Evolutionary conservation across 2,797 vertebrate genomes (phyloP), one percentile per base, ranked within the genome.

Genomic region (Peromyscus aztecus): DNA sequence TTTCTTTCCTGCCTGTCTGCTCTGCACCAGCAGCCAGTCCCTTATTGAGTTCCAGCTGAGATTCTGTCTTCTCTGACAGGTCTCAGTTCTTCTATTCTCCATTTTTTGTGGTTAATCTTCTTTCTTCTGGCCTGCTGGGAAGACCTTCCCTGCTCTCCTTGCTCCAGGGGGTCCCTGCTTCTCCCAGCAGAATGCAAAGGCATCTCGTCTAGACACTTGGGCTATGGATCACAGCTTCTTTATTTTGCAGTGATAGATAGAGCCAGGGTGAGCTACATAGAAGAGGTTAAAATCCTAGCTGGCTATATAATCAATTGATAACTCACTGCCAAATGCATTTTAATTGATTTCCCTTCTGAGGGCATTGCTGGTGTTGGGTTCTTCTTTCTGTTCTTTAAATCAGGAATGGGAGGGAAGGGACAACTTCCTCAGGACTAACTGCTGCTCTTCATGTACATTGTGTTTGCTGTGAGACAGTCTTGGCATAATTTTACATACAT

Each of bases 31-130:
- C 16, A 8, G n/a, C 12, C 40, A 67, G 61, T 34, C 43, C 61
- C 40, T 11, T 85, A 21, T 29, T 67, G 82, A 23, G 61, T 29
- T 27, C 59, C 31, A 10, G 4, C 2, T 49, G 52, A 5, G 19
- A 19, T 23, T 57, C 91, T 6, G 0, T 14, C 52, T 52, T 49
- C 10, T 12, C 43, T 29, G 11, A 2, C 3, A n/a, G 0, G 1
- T 2, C 43, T 73, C 2, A 6, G 10, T 59, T 59, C 16, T 4
- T 23, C 6, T 12, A 59, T 46, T 69, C 14, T 86, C 43, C 5
- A 6, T 27, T 31, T 57, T 21, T 71, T 31, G 24, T 12, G 2
- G 24, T 27, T 59, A 59, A 21, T 49, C 21, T 29, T 2, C 46
- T 87, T 17, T 65, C 27, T 17, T 40, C 49, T 13, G 2, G 16